A percentile compares a stretch with the other conserved stretches of the same genome.
phyloP scores from a whole-genome alignment of 2,888 invertebrate species.

The Phyllotreta striolata region DNA sequence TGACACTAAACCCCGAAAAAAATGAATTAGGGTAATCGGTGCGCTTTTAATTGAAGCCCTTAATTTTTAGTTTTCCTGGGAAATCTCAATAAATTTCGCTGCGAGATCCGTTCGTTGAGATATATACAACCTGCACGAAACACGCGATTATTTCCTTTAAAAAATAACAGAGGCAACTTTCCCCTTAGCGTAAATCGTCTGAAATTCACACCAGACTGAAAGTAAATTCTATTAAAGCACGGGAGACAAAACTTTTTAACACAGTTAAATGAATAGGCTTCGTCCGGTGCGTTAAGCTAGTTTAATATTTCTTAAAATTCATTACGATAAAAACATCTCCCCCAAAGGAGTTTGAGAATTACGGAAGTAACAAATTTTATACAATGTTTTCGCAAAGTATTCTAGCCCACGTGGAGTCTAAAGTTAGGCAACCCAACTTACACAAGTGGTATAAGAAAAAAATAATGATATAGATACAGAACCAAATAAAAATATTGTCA shows the following conservation, averaged over 20 bases:
- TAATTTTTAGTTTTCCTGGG: conserved; percentile 1
- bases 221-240: conserved; percentile 10
- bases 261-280: conserved; percentile 4
- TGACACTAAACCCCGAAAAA: too few species aligned
- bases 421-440: too few species aligned
- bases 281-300: conserved; percentile 9
- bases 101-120: background rate
- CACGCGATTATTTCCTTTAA: conserved; percentile 15
- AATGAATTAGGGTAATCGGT: too few species aligned
- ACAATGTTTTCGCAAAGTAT: too few species aligned
- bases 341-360: background rate
- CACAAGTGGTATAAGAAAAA: too few species aligned
- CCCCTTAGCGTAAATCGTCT: conserved; percentile 11
- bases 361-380: background rate
- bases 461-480: too few species aligned
- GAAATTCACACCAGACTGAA: conserved; percentile 14
- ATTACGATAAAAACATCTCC: background rate
- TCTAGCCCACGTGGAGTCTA: too few species aligned
- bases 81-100: background rate
- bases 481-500: too few species aligned
- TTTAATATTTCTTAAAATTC: background rate
- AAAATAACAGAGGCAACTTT: background rate
- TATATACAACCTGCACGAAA: conserved; percentile 4
- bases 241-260: conserved; percentile 16
- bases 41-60: too few species aligned